Base-by-base conservation (phyloP, 1,140 invertebrate species). In the Fopius arisanus region DNA sequence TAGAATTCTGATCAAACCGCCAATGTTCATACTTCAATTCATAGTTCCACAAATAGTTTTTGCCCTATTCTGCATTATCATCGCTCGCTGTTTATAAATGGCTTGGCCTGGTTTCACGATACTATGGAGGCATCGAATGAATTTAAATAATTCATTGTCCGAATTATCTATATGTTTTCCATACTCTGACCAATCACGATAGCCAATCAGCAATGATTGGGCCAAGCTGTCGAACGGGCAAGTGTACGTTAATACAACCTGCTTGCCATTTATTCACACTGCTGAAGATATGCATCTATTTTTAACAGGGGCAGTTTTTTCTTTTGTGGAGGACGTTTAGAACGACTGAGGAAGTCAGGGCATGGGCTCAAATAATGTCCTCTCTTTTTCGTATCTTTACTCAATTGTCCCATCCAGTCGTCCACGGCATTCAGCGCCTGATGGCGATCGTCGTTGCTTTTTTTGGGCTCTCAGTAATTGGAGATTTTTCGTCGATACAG, bases 291-390 rank as follows among this genome's bases (percentile, higher is more conserved):
- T 43, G 9, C 4, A 14, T 10, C 40, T 71, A 21, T 75, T 73
- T 51, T 41, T 21, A 2, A 78, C 1, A 78, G 9, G 0, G 71
- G 31, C 6, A 78, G 9, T 43, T 43, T 23, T 40, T 14, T 73
- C 48, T 29, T 10, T 21, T 19, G 66, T 67, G 26, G 67, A 71
- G 9, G 33, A n/a, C 7, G 75, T 51, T 14, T 43, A 67, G 16
- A 75, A n/a, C 40, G 68, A 21, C 40, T 75, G 0, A 67, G 63
- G 2, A 78, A 43, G 31, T 75, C 71, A 7, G 74, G 74, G 21
- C 71, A 75, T 37, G 21, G n/a, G 26, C 26, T 70, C 16, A 73
- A 12, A 59, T 75, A 73, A 66, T 73, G 72, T 0, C 74, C 65
- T 19, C 76, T 63, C 65, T 71, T 73, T n/a, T 37, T 14, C 3